Evolutionary conservation across 2,797 vertebrate genomes (phyloP), one percentile per base, ranked within the genome.

Genomic region (Cuculus canorus): DNA sequence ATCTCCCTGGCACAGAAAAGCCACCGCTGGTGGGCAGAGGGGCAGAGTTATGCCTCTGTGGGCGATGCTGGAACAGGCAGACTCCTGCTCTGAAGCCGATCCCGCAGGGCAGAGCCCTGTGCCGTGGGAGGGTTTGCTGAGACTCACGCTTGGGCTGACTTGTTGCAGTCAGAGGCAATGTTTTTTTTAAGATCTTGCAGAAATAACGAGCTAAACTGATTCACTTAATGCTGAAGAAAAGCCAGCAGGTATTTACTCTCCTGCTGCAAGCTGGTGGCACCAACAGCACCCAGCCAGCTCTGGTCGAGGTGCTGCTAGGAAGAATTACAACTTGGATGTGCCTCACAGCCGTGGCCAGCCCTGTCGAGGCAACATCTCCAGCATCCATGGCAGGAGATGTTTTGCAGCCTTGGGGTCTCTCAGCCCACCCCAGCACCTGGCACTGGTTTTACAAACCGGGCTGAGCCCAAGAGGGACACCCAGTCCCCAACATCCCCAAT

Each of bases 11-110:
- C 56, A 33, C 24, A 1, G n/a, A 48, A 50, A 22, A 53, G 6
- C 17, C 43, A 17, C 43, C 18, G 45, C 43, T 17, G 41, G 11
- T 5, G 41, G 23, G 8, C n/a, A 61, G 32, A 82, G 24, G 23
- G 77, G 17, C 11, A 0, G 1, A 19, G 43, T 0, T 1, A 11
- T 66, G 41, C 35, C 19, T 17, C 18, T 7, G 4, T 5, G 37
- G 43, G 11, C 22, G 12, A 24, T 23, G 47, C 47, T 48, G 2
- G 8, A 32, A 13, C 25, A 11, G 60, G 60, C 59, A 43, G 48
- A 9, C 21, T 35, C 35, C 52, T 35, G 22, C 32, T 32, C 27
- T n/a, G 35, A 43, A 50, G 27, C n/a, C 6, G 3, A 30, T 24
- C 13, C 18, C 28, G 18, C 43, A 39, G 8, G 15, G 43, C 43